Base-by-base conservation (phyloP, 2,113 vertebrate genomes). In the Protobothrops flavoviridis region DNA sequence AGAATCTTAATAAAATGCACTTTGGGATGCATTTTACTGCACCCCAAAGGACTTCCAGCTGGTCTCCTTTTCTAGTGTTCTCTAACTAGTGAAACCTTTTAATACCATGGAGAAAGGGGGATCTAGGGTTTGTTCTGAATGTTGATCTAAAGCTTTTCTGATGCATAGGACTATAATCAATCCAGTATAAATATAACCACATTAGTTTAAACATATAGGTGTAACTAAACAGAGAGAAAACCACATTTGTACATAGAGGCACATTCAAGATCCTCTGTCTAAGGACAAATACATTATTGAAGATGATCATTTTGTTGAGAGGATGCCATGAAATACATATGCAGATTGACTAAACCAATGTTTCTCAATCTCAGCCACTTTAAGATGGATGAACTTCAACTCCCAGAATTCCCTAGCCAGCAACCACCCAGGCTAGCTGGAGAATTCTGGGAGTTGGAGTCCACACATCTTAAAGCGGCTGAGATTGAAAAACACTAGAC, bases 271-370 rank as follows among this genome's bases (percentile, higher is more conserved):
- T 55, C 57, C 91, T 64, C 52, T 53, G 50, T 45, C 24, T 33
- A 17, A 45, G 74, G 61, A 88, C 53, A 33, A 88, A 45, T 85
- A 89, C 24, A 43, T 92, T 52, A 88, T 26, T 53, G 48, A 87
- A 33, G 39, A 89, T 48, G 91, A 0, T 91, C 1, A 15, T 90
- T 85, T 56, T 87, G 59, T 69, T 93, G 94, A 56, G 24, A 57
- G 59, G 53, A 48, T 33, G 11, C 39, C 43, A 53, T 92, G 88
- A 87, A 93, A 69, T 94, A 90, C 96, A 93, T 91, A 90, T 17
- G 26, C 17, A 88, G 74, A 45, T 50, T 81, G 81, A 64, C 23
- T 43, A 81, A 81, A 81, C 7, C 33, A 43, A 17, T 81, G 6
- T 39, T 81, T 81, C 6, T 81, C 17, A 39, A 81, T 81, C 33